Evolutionary conservation across 2,888 invertebrate species (phyloP).

Genomic region (Arrhopalites spinosus): DNA sequence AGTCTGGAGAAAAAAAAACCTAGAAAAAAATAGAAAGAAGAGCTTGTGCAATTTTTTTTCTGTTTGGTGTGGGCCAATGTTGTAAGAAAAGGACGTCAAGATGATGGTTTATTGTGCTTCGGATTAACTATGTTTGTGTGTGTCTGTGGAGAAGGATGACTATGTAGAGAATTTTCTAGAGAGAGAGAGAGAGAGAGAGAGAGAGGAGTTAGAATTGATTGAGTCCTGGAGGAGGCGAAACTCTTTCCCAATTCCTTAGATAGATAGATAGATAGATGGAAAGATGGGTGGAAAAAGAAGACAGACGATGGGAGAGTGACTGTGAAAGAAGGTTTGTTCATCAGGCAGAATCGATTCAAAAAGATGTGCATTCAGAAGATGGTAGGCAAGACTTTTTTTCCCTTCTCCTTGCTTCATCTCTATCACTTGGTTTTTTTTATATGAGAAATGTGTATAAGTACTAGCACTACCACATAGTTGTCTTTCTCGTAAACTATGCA

Average conservation of each 20-base stretch:
- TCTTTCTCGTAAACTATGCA: constrained; percentile 1
- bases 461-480: not conserved
- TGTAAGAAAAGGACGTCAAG: constrained; percentile 5
- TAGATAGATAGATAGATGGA: constrained; percentile 14
- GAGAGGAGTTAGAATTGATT: constrained; percentile 29
- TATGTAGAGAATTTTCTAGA: not conserved
- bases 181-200: constrained; percentile 9
- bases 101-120: constrained; percentile 24
- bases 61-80: not conserved
- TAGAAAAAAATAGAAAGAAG: not conserved
- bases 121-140: constrained; percentile 20
- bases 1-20: not conserved
- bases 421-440: not conserved
- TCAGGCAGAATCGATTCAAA: constrained; percentile 34
- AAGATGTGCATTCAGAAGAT: constrained; percentile 13
- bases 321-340: constrained; percentile 27
- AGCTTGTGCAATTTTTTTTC: too few relatives aligned
- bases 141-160: constrained; percentile 4
- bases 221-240: constrained; percentile 27
- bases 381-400: constrained; percentile 14
- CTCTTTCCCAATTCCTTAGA: constrained; percentile 6
- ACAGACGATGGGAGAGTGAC: constrained; percentile 26
- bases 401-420: constrained; percentile 4
- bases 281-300: constrained; percentile 18
- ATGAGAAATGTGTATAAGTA: too few relatives aligned